These are phyloP conservation scores for Ylistrum balloti DNA, from an alignment of 1,140 invertebrate genomes.

Conservation along the genomic window DNA sequence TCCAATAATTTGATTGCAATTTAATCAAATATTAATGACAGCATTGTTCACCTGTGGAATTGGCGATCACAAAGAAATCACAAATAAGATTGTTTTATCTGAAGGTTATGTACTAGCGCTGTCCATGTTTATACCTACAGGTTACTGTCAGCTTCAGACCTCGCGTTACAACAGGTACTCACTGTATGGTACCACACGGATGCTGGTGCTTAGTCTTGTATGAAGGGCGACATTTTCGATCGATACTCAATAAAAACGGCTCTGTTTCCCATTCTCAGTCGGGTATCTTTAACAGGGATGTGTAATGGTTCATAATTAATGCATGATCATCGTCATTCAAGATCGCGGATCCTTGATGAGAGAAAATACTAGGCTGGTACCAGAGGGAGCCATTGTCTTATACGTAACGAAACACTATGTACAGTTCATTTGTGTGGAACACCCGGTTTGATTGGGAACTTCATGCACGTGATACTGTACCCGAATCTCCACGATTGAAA, in stretches of 20 bases:
- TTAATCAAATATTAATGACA: slow-evolving; percentile 12
- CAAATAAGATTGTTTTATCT: not conserved
- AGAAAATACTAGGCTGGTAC: not conserved
- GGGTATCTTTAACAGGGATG: slow-evolving; percentile 26
- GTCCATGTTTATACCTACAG: not conserved
- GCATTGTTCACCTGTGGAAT: not conserved
- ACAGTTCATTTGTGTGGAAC: too few relatives aligned
- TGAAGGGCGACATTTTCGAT: slow-evolving; percentile 23
- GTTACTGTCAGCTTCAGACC: not conserved
- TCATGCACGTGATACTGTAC: too few relatives aligned
- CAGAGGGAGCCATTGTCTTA: too few relatives aligned
- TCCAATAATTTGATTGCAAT: slow-evolving; percentile 40
- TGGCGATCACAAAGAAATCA: not conserved
- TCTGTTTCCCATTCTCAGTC: slow-evolving; percentile 26
- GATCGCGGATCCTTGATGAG: slow-evolving; percentile 1
- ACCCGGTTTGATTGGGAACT: too few relatives aligned
- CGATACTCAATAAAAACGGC: slow-evolving; percentile 7
- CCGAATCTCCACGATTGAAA: too few relatives aligned
- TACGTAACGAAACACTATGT: too few relatives aligned
- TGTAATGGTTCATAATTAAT: not conserved
- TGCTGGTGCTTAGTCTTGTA: not conserved
- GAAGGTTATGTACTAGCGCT: not conserved
- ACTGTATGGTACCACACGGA: not conserved
- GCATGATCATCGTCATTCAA: slow-evolving; percentile 9
- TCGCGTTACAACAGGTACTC: not conserved